Conservation (phyloP, 1,140 invertebrate genomes). For the Macrosteles quadrilineatus region DNA sequence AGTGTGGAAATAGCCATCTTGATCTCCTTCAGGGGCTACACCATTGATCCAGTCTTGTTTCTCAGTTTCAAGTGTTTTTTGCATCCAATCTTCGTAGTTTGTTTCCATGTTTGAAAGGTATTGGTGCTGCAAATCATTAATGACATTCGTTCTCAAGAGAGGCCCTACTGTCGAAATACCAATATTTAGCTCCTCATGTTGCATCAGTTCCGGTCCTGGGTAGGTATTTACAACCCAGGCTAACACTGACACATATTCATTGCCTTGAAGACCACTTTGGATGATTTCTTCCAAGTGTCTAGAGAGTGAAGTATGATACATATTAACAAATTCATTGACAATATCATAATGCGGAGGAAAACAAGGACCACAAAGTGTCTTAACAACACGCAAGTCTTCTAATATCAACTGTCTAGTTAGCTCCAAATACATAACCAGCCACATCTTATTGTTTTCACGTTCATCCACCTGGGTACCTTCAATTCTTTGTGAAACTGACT, state of each 20-base stretch:
- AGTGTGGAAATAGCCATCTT: constrained; percentile 84
- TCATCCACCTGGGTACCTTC: constrained; percentile 93
- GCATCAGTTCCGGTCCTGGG: constrained; percentile 80
- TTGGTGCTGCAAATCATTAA: constrained; percentile 79
- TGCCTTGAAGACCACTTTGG: constrained; percentile 84
- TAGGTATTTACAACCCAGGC: constrained; percentile 92
- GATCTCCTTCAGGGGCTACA: constrained; percentile 75
- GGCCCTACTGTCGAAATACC: constrained; percentile 68
- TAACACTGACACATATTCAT: constrained; percentile 93
- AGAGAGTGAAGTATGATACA: constrained; percentile 91
- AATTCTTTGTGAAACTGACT: constrained; percentile 79
- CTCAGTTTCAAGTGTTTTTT: constrained; percentile 88
- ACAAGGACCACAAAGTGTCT: constrained; percentile 89
- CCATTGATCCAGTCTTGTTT: constrained; percentile 81
- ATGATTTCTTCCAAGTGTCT: constrained; percentile 88
- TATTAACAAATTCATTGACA: constrained; percentile 84
- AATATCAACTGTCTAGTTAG: constrained; percentile 84
- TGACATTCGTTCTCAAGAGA: constrained; percentile 70
- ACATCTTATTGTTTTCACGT: constrained; percentile 89
- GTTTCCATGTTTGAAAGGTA: constrained; percentile 85
- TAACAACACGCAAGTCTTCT: constrained; percentile 90
- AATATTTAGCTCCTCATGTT: constrained; percentile 83
- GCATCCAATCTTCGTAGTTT: constrained; percentile 96
- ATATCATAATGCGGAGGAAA: constrained; percentile 97
- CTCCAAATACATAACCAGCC: constrained; percentile 77